Conservation (phyloP, 2,113 vertebrate genomes). For the Ginglymostoma cirratum region DNA sequence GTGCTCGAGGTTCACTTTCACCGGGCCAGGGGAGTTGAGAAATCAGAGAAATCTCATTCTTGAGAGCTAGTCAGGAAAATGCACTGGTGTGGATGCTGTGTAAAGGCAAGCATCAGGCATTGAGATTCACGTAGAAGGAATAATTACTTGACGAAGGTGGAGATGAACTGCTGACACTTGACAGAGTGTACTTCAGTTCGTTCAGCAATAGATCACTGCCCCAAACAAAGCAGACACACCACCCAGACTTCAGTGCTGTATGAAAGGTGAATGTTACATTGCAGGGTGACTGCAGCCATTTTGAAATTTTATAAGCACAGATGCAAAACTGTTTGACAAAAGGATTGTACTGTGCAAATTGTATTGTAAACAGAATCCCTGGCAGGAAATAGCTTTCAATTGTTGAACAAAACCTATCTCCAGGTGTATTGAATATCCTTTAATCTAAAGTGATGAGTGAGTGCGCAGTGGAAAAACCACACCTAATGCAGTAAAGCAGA, state of each 20-base stretch:
- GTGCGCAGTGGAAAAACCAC: not conserved
- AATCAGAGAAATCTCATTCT: too few species aligned
- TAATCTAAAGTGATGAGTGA: not conserved
- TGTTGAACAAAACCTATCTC: not conserved
- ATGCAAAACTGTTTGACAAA: not conserved
- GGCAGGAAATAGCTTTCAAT: not conserved
- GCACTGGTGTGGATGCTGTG: not conserved
- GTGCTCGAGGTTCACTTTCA: not conserved
- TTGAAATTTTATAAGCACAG: not conserved
- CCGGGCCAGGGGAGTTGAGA: not conserved
- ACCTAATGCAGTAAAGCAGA: not conserved
- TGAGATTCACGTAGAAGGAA: not conserved
- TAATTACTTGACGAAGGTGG: not conserved
- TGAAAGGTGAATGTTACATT: not conserved
- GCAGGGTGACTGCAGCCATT: not conserved
- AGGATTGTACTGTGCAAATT: not conserved
- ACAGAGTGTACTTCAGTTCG: not conserved
- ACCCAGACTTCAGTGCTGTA: not conserved
- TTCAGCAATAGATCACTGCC: not conserved
- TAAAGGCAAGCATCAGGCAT: not conserved
- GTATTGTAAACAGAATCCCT: not conserved
- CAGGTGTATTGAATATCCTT: not conserved
- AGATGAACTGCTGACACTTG: not conserved
- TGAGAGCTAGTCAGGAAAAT: not conserved
- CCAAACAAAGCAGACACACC: not conserved